A percentile compares a stretch with the other conserved stretches of the same genome.
phyloP scores from a whole-genome alignment of 2,888 invertebrate genomes.

The Trimorus sp. region DNA sequence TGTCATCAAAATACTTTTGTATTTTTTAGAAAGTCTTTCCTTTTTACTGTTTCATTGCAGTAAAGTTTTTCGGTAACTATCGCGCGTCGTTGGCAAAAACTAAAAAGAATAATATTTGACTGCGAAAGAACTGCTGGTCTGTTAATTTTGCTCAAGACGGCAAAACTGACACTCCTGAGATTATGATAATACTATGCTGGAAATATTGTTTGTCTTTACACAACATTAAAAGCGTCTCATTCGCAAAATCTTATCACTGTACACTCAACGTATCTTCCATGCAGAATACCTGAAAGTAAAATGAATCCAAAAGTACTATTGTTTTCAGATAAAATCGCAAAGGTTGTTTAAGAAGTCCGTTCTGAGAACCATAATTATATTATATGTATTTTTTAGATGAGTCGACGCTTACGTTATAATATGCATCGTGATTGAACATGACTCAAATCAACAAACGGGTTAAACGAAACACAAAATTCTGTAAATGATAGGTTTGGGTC shows the following conservation, averaged over 20 bases:
- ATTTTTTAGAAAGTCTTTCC: no score
- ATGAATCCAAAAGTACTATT: slow-evolving; percentile 37
- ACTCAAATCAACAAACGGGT: slow-evolving; percentile 18
- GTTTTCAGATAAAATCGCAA: slow-evolving; percentile 25
- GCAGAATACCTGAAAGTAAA: slow-evolving; percentile 28
- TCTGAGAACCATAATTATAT: no score
- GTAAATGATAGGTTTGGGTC: slow-evolving; percentile 43
- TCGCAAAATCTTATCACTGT: slow-evolving; percentile 46
- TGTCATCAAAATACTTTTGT: no score
- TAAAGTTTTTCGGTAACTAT: no score
- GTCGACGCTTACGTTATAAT: no score
- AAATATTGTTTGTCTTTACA: slow-evolving; percentile 40
- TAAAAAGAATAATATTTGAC: no score
- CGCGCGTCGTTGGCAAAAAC: no score
- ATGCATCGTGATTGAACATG: no score
- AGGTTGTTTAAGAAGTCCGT: neutral
- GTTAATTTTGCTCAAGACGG: no score
- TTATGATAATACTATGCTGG: slow-evolving; percentile 17
- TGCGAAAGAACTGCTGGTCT: no score
- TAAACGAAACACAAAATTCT: slow-evolving; percentile 26
- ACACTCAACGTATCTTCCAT: slow-evolving; percentile 41
- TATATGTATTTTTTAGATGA: no score
- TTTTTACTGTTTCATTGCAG: no score
- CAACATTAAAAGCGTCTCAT: slow-evolving; percentile 25
- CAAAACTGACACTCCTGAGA: neutral